Percentiles rank a stretch among this genome's conserved stretches.
These are phyloP conservation scores for Idaea straminata DNA, from an alignment of 2,888 invertebrate species.

Conservation along the genomic window DNA sequence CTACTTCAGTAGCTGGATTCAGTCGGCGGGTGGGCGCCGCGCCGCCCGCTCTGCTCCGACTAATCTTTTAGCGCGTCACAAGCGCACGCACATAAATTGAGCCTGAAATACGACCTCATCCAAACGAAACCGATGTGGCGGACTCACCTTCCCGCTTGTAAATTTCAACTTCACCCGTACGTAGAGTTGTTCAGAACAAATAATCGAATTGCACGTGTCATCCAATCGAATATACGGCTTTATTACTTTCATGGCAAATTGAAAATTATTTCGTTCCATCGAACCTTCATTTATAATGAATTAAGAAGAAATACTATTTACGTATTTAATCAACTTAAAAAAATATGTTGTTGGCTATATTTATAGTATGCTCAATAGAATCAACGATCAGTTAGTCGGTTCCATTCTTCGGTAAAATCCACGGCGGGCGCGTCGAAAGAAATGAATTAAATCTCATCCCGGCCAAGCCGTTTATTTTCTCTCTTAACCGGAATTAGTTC, in stretches of 20 bases:
- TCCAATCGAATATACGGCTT: slow-evolving; percentile 48
- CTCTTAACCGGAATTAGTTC: slow-evolving; percentile 56
- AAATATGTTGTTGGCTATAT: slow-evolving; percentile 28
- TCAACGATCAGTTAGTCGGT: slow-evolving; percentile 19
- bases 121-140: slow-evolving; percentile 51
- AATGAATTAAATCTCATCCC: slow-evolving; percentile 50
- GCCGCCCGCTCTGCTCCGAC: slow-evolving; percentile 36
- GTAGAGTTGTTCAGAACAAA: slow-evolving; percentile 45
- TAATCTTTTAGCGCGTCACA: slow-evolving; percentile 75
- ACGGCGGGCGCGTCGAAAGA: slow-evolving; percentile 32
- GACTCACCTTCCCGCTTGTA: slow-evolving; percentile 58
- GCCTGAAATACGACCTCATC: slow-evolving; percentile 62
- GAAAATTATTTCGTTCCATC: slow-evolving; percentile 42
- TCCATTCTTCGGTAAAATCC: slow-evolving; percentile 6
- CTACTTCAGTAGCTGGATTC: slow-evolving; percentile 24
- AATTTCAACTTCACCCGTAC: slow-evolving; percentile 53
- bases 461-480: slow-evolving; percentile 43
- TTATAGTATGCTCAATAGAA: slow-evolving; percentile 22
- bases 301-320: slow-evolving; percentile 34
- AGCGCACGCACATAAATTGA: slow-evolving; percentile 76
- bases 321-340: slow-evolving; percentile 25
- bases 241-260: slow-evolving; percentile 43
- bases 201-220: slow-evolving; percentile 52
- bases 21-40: slow-evolving; percentile 8
- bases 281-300: slow-evolving; percentile 42